These are phyloP conservation scores for Bujurquina vittata DNA, from an alignment of 2,113 vertebrate species.

Conservation along the genomic window DNA sequence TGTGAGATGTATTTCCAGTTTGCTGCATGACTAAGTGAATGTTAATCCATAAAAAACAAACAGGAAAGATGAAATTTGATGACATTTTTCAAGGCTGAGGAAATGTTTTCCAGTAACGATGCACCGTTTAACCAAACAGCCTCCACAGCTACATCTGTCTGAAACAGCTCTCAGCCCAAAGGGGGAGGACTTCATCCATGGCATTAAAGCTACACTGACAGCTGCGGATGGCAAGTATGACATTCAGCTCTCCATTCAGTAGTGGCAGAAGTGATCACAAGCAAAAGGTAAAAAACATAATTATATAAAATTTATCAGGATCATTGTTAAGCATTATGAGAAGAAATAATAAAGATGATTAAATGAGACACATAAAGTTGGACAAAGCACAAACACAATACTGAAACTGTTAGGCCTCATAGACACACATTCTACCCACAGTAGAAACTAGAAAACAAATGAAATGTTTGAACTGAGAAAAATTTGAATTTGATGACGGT, in stretches of 20 bases:
- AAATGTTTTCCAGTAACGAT: neutral
- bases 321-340: neutral
- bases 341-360: neutral
- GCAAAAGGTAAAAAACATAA: neutral
- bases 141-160: conserved; percentile 86
- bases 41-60: conserved; percentile 68
- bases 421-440: neutral
- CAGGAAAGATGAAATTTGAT: conserved; percentile 88
- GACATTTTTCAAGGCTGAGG: neutral
- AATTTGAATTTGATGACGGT: too few relatives aligned
- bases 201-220: conserved; percentile 84
- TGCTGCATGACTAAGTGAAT: conserved; percentile 77
- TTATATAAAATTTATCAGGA: too few relatives aligned
- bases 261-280: neutral
- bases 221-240: conserved; percentile 91
- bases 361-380: too few relatives aligned
- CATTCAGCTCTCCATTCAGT: neutral
- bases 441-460: neutral
- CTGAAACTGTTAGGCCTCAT: neutral
- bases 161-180: conserved; percentile 85
- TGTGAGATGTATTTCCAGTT: conserved; percentile 74
- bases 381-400: too few relatives aligned
- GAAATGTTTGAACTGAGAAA: too few relatives aligned
- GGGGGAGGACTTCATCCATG: conserved; percentile 88
- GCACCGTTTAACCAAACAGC: neutral